Conservation (phyloP, 37 sponge, comb jelly and placozoan species). For the Spongilla lacustris region DNA sequence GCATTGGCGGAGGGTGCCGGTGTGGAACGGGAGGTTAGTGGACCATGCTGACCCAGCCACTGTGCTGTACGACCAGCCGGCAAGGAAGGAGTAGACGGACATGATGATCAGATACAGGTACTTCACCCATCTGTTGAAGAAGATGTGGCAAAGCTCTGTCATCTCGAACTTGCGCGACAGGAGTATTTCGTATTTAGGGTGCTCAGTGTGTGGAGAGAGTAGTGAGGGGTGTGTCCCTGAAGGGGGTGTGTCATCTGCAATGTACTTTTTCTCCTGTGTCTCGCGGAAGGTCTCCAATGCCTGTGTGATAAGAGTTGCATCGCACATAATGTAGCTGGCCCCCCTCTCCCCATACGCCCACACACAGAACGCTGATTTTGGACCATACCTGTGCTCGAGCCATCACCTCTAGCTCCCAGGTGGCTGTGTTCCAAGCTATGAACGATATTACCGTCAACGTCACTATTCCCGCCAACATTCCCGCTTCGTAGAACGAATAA, state of each 20-base stretch:
- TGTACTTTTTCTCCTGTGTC: background rate
- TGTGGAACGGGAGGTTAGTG: slow-evolving; percentile 80
- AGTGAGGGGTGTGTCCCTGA: background rate
- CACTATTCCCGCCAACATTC: slow-evolving; percentile 58
- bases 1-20: slow-evolving; percentile 56
- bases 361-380: background rate
- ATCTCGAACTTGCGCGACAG: slow-evolving; percentile 76
- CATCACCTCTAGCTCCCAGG: slow-evolving; percentile 74
- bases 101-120: slow-evolving; percentile 68
- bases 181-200: slow-evolving; percentile 58
- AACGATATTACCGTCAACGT: slow-evolving; percentile 49
- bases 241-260: background rate
- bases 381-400: slow-evolving; percentile 78
- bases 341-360: background rate
- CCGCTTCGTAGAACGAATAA: slow-evolving; percentile 69
- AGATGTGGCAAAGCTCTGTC: slow-evolving; percentile 73
- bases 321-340: no score
- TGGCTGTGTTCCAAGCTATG: slow-evolving; percentile 60
- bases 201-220: background rate
- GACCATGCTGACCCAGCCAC: slow-evolving; percentile 92
- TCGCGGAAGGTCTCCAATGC: slow-evolving; percentile 7
- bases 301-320: no score
- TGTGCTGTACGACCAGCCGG: slow-evolving; percentile 65
- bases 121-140: slow-evolving; percentile 62
- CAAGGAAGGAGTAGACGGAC: slow-evolving; percentile 64